Evolutionary conservation across 1,140 invertebrate genomes (phyloP), one percentile per base, ranked within the genome.

Genomic region (Saxidomus purpurata): DNA sequence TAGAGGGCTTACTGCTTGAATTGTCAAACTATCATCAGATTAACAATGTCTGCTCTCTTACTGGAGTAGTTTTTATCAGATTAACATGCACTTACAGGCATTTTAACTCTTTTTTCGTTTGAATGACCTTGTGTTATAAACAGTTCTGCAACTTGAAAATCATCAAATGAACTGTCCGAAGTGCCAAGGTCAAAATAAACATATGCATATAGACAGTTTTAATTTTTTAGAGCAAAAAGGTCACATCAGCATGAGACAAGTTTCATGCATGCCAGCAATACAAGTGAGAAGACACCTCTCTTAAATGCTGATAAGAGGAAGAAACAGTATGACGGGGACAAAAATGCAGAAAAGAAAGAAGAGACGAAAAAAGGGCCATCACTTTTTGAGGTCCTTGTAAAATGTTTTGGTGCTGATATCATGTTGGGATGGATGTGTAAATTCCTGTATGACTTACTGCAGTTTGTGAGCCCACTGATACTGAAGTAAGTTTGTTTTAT

Each of bases 401-500:
- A 92, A 76, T 90, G 89, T 13, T 95, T 93, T 90, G 94, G 94
- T 13, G n/a, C 76, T 25, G 89, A 90, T 0, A 83, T 95, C 1
- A 74, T 94, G 25, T 88, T 88, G 28, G 91, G 93, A 0, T 93
- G 92, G 84, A 63, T 89, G 22, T 94, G 94, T 87, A 95, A 95
- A 90, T 87, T 94, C 47, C 13, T 93, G 11, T 95, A 95, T 76
- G 94, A 94, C 69, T 49, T 94, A 0, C 69, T 95, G 25, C 94
- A 94, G 90, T 94, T 94, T 91, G 93, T 92, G 47, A 94, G 88
- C 82, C 94, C 94, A 6, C 49, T 92, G 71, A 74, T 95, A 22
- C 71, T 94, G 0, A 92, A 83, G 94, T 95, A 86, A 91, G 90
- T 92, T 38, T 59, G 25, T 59, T 59, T 25, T 59, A n/a, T n/a